These are phyloP conservation scores for Elephas maximus DNA, from an alignment of 2,113 vertebrate genomes.

Conservation along the genomic window DNA sequence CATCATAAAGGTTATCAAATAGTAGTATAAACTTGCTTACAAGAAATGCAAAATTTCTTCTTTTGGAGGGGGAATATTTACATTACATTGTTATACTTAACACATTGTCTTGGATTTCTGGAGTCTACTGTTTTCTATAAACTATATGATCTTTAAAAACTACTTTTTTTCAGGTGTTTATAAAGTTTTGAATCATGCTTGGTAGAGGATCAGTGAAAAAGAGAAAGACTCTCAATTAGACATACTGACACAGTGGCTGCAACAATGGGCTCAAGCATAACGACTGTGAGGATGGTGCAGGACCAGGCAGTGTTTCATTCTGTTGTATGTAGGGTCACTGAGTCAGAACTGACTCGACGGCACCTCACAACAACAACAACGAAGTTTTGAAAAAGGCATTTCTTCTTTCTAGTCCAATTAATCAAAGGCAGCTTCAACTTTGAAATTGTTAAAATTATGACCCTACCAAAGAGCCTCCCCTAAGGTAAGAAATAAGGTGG, in stretches of 20 bases:
- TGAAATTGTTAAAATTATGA: not conserved
- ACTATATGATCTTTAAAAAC: not conserved
- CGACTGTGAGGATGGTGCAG: no score
- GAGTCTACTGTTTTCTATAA: not conserved
- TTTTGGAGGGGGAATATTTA: not conserved
- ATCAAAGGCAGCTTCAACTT: not conserved
- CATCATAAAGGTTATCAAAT: not conserved
- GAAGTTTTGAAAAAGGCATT: not conserved
- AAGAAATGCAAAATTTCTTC: not conserved
- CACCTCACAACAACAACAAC: no score
- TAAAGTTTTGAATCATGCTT: not conserved
- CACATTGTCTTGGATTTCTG: not conserved
- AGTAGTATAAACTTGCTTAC: not conserved
- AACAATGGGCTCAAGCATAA: no score
- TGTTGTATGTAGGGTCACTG: no score
- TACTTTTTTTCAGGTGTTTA: not conserved
- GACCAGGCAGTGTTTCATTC: no score
- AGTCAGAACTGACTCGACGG: no score
- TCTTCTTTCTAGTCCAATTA: not conserved
- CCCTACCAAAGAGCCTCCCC: not conserved
- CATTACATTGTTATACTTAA: not conserved
- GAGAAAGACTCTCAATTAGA: no score
- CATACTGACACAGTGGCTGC: no score
- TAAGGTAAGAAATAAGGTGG: not conserved
- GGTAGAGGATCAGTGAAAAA: no score